Percentiles rank a stretch among this genome's conserved stretches.
phyloP scores from a whole-genome alignment of 1,140 invertebrate genomes.

The Chironomus tepperi region DNA sequence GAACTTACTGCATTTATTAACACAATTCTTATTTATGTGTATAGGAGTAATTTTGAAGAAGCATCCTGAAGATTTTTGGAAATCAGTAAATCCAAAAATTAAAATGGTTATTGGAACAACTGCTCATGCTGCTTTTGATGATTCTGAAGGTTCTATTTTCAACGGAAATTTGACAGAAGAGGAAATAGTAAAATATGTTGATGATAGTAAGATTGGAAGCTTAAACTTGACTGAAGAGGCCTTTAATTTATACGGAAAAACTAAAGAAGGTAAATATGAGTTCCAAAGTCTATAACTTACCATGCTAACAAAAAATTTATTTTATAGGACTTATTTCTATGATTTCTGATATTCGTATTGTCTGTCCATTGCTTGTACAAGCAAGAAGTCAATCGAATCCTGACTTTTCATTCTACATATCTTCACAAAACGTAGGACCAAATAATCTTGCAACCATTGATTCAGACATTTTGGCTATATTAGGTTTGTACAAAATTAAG shows the following conservation, averaged over 20 bases:
- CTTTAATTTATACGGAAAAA: slow-evolving; percentile 54
- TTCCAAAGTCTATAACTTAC: background rate
- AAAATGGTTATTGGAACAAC: slow-evolving; percentile 63
- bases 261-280: slow-evolving; percentile 48
- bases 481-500: slow-evolving; percentile 32
- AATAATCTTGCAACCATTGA: slow-evolving; percentile 51
- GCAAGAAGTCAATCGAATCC: slow-evolving; percentile 45
- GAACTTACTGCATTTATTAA: no score
- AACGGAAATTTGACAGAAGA: slow-evolving; percentile 49
- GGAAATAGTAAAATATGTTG: slow-evolving; percentile 51
- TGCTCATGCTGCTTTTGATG: slow-evolving; percentile 47
- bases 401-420: slow-evolving; percentile 62
- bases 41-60: slow-evolving; percentile 46
- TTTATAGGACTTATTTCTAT: slow-evolving; percentile 46
- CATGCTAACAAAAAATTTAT: background rate
- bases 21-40: no score
- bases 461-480: slow-evolving; percentile 64
- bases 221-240: slow-evolving; percentile 50
- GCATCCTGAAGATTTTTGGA: slow-evolving; percentile 53
- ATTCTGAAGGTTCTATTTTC: background rate
- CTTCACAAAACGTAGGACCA: slow-evolving; percentile 48
- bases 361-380: slow-evolving; percentile 64
- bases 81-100: slow-evolving; percentile 38
- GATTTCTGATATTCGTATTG: slow-evolving; percentile 67
- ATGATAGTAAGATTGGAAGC: slow-evolving; percentile 53